Conservation (phyloP, 2,888 invertebrate genomes). For the Spodoptera littoralis region DNA sequence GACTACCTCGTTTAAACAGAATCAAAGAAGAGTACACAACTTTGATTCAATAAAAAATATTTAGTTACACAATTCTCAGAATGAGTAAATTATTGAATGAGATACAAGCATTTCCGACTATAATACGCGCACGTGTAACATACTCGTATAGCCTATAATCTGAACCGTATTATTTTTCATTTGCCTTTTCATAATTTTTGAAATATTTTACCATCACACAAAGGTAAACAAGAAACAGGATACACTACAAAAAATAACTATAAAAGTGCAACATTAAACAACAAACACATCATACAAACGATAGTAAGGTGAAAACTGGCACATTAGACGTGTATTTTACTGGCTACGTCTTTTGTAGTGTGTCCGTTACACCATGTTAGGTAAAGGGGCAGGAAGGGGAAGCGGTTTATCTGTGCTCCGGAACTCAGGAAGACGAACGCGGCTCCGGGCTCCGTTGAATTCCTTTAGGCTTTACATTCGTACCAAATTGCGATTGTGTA, state of each 20-base stretch:
- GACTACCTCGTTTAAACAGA: no score
- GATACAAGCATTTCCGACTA: no score
- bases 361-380: slow-evolving; percentile 84
- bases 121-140: no score
- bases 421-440: slow-evolving; percentile 86
- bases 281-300: slow-evolving; percentile 44
- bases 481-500: slow-evolving; percentile 73
- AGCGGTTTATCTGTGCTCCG: slow-evolving; percentile 87
- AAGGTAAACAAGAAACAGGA: no score
- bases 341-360: slow-evolving; percentile 81
- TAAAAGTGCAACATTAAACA: slow-evolving; percentile 1
- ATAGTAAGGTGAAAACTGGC: slow-evolving; percentile 68
- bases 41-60: no score
- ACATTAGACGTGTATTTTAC: slow-evolving; percentile 73
- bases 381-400: slow-evolving; percentile 87
- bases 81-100: no score
- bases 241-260: not conserved
- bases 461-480: slow-evolving; percentile 82
- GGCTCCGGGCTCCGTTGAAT: slow-evolving; percentile 75
- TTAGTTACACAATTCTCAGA: no score
- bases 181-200: no score
- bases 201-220: no score
- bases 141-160: no score
- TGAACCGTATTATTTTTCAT: no score
- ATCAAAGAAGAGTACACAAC: no score